Evolutionary conservation across 2,888 invertebrate genomes (phyloP), one percentile per base, ranked within the genome.

Genomic region (Synergus itoensis): DNA sequence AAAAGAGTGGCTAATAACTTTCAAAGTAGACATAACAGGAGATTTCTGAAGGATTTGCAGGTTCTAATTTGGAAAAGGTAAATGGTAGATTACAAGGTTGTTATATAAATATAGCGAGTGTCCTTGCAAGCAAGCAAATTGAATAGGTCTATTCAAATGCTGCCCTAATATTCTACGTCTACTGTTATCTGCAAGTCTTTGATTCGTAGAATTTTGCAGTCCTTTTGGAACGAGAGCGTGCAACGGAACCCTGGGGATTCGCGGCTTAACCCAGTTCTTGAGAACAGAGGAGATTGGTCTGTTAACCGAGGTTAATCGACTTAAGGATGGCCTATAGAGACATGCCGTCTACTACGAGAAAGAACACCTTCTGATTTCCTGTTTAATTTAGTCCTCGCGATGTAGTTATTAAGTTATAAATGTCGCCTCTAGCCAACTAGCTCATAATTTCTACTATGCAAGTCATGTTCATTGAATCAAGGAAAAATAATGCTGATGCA

Each of bases 191-290:
- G 73, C 28, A 53, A 53, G 48, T 53, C 73, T 73, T 73, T 73
- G 36, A 14, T 73, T 73, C 53, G 73, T 36, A 36, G 73, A 73
- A 73, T 73, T 53, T 73, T 36, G n/a, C 73, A 48, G 21, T 73
- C n/a, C 73, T 73, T 73, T 73, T 9, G 40, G 40, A 64, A 40
- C 36, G 40, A 36, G 14, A 63, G 63, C 28, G 36, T 65, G 57
- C 79, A 81, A 81, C 81, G 81, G 79, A 79, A 81, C 79, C 75
- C 36, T 77, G 28, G 77, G 79, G 79, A 79, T 77, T 79, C 81
- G 16, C 76, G 77, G 53, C 79, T 77, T 77, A 81, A 81, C 81
- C 79, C 67, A 77, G 53, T 79, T 81, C 60, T 76, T 77, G 65
- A 79, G 78, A 81, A 77, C 28, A 69, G 69, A 69, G 48, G 36